Base-by-base conservation (phyloP, 1,140 invertebrate genomes). In the Drosophila varians region DNA sequence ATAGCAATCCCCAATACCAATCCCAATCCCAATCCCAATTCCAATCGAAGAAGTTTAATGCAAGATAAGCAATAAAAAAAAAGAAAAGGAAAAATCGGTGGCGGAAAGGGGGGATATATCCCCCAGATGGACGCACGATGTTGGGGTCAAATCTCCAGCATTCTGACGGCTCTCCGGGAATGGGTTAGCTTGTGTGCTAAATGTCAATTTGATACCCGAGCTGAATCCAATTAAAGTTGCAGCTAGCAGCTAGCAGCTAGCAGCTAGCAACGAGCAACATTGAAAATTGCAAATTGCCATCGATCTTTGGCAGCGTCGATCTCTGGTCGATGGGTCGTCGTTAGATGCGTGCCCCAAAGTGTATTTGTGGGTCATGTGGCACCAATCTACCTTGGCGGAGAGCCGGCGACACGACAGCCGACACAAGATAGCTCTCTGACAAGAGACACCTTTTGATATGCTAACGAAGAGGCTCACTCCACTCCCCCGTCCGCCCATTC, bases 381-480 rank as follows among this genome's bases (percentile, higher is more conserved):
- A 87, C 82, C 82, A 65, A 87, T 86, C 70, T 82, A 48, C 38
- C 14, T 16, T 31, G 12, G 4, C 31, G 60, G 57, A 28, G 68
- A 51, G 53, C 34, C 62, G 42, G 58, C 70, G 58, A 74, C 80
- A 61, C 69, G 70, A 80, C 80, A 80, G 76, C 71, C 62, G 54
- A 66, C 72, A 75, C 36, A 66, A 74, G 70, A 74, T 72, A 72
- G 56, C 69, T 68, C 75, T 56, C 77, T 80, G 71, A 82, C 77
- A 82, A 77, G 74, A 84, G 82, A 87, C 82, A 86, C 82, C 82
- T 86, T 87, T 82, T 82, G 82, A 70, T 87, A 87, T 86, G 82
- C 82, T 86, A 86, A 86, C 82, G 82, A 87, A 74, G 77, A 49
- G 38, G 28, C 49, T 14, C 23, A 43, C n/a, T 19, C 34, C 52